Conservation (phyloP, 2,797 vertebrate genomes). For the Lacerta bilineata region DNA sequence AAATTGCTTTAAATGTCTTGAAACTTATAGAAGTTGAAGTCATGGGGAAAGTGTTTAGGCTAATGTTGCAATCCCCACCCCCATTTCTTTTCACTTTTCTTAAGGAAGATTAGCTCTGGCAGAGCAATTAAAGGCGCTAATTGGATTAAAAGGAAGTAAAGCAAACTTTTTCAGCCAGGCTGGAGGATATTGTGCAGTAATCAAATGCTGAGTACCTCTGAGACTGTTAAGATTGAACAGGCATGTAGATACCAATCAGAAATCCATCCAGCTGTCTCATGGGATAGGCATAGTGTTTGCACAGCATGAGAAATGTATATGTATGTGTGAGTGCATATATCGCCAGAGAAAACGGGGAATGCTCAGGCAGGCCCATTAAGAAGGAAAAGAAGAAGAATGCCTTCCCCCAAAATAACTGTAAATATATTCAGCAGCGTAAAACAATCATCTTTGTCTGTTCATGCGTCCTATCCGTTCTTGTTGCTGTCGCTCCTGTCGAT, state of each 20-base stretch:
- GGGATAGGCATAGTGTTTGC: conserved; percentile 23
- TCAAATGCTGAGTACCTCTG: conserved; percentile 34
- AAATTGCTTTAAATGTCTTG: background rate
- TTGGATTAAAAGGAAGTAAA: conserved; percentile 49
- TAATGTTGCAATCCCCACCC: conserved; percentile 19
- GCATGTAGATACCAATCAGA: conserved; percentile 26
- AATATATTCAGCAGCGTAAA: conserved; percentile 81
- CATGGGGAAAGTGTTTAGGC: conserved; percentile 37
- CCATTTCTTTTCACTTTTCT: conserved; percentile 32
- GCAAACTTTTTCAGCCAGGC: conserved; percentile 27
- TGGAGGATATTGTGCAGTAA: conserved; percentile 42
- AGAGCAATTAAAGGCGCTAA: conserved; percentile 47
- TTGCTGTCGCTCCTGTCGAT: conserved; percentile 78
- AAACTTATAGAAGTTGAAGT: conserved; percentile 20
- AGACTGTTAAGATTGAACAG: conserved; percentile 49
- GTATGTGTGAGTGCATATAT: conserved; percentile 33
- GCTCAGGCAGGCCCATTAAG: conserved; percentile 53
- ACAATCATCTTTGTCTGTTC: conserved; percentile 79
- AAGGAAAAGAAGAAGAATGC: conserved; percentile 26
- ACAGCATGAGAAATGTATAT: conserved; percentile 37
- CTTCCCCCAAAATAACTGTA: conserved; percentile 67
- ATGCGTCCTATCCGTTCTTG: conserved; percentile 72
- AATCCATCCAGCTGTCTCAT: conserved; percentile 48
- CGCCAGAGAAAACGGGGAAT: conserved; percentile 54
- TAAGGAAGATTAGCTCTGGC: conserved; percentile 40